Base-by-base conservation (phyloP, 2,888 invertebrate genomes). In the Phlogophora meticulosa region DNA sequence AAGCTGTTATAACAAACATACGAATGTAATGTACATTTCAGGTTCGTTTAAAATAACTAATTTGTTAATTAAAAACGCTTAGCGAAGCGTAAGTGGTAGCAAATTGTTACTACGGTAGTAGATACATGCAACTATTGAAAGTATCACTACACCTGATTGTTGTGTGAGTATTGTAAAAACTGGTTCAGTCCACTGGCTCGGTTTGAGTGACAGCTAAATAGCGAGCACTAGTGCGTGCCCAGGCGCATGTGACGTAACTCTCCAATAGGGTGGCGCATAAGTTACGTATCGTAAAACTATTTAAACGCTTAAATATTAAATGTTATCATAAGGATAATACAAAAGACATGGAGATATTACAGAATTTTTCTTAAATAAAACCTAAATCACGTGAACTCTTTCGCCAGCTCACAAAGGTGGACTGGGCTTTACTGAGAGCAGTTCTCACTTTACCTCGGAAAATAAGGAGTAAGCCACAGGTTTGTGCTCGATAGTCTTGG, bases 161-260 rank as follows among this genome's bases (percentile, higher is more conserved):
- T 60, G 24, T 48, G 20, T 20, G 52, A 20, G 48, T 65, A 24
- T 46, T 51, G 46, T 58, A 67, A 67, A 78, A 81, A 80, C 78
- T 80, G 58, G 56, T 77, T 66, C 72, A 70, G 38, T 61, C 51
- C 20, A 62, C 43, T 45, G n/a, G 38, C 53, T 70, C 42, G 43
- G 45, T 15, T n/a, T 60, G 69, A 74, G 58, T 77, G 81, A 68
- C 78, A 71, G 77, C 68, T 77, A 66, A 75, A 81, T 77, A 65
- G 64, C 46, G 24, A 64, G 57, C 60, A 77, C 49, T 38, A 52
- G 62, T 53, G 58, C 59, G 66, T 72, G 61, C 69, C 40, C 67
- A 71, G 65, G 70, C 62, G 28, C 43, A 28, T 58, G 28, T 78
- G 69, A 66, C 55, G 56, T 61, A 72, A 78, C 24, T 7, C 7